A percentile compares a stretch with the other conserved stretches of the same genome.
Conservation (phyloP, 2,113 vertebrate genomes). For the Nycticryphes semicollaris region DNA sequence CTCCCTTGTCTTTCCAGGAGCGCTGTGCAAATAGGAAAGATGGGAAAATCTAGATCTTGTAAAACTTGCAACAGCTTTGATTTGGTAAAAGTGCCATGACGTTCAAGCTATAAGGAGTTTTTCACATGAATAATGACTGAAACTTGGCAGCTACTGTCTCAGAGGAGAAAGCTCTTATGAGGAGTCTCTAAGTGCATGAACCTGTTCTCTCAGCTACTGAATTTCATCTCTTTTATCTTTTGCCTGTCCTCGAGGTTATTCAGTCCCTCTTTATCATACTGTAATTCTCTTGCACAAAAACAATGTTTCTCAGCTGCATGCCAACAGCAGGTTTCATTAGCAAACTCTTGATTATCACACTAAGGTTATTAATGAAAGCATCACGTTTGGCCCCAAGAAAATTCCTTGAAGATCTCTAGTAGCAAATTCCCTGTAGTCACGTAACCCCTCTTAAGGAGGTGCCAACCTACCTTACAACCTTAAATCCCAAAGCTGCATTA, state of each 20-base stretch:
- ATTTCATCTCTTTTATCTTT: neutral
- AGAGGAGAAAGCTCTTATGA: neutral
- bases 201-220: neutral
- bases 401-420: neutral
- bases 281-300: neutral
- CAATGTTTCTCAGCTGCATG: neutral
- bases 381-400: neutral
- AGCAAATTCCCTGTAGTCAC: neutral
- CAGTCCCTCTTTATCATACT: neutral
- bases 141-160: neutral
- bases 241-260: conserved; percentile 29
- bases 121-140: neutral
- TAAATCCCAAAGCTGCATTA: neutral
- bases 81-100: neutral
- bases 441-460: neutral
- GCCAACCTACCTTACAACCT: neutral
- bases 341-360: neutral
- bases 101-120: neutral
- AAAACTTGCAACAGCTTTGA: neutral
- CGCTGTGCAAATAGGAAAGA: neutral
- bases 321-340: conserved; percentile 19
- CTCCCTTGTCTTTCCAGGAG: neutral
- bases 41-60: neutral
- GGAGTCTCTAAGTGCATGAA: neutral
- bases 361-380: neutral